Evolutionary conservation across 2,113 vertebrate species (phyloP), one percentile per base, ranked within the genome.

Genomic region (Pteronura brasiliensis): DNA sequence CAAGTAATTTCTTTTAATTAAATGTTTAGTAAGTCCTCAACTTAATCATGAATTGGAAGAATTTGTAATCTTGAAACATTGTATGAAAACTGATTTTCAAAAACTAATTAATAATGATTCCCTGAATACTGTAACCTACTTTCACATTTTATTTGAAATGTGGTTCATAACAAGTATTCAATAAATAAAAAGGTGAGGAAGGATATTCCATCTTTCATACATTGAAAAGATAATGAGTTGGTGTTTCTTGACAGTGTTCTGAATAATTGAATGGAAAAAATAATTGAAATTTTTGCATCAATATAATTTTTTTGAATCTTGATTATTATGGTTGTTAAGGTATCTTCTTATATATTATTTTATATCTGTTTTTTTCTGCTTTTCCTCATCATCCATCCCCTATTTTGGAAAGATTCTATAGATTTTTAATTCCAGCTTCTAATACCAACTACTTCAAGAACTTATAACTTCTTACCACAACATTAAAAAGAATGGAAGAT

Each of bases 71-170:
- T 95, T 82, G 0, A 72, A 96, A 52, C 80, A 63, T 1, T 49
- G 34, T 59, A 4, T 71, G 25, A 90, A 95, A 74, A 92, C 88
- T 34, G 36, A 39, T 69, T 88, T 96, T 96, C 39, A 91, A 81
- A 44, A 86, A 80, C 7, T 20, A 87, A 31, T 34, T 87, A 49
- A 67, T 86, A 82, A 69, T 34, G n/a, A 69, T 39, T 7, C 9
- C 8, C 36, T 89, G 25, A 49, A 85, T 87, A 52, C 87, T 77
- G 8, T 77, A 49, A 88, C 82, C 59, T 87, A 47, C 39, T 84
- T 88, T 83, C 36, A 57, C 39, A 47, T 92, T 95, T 85, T 93
- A n/a, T 82, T 92, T 93, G 57, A 88, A 34, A 39, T n/a, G n/a
- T 92, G 15, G 15, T 34, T 4, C 15, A 23, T 25, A 67, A 77